Percentiles rank a stretch among this genome's conserved stretches.
Evolutionary conservation across 2,888 invertebrate genomes (phyloP).

Genomic region (Megaustenia siamemsis): DNA sequence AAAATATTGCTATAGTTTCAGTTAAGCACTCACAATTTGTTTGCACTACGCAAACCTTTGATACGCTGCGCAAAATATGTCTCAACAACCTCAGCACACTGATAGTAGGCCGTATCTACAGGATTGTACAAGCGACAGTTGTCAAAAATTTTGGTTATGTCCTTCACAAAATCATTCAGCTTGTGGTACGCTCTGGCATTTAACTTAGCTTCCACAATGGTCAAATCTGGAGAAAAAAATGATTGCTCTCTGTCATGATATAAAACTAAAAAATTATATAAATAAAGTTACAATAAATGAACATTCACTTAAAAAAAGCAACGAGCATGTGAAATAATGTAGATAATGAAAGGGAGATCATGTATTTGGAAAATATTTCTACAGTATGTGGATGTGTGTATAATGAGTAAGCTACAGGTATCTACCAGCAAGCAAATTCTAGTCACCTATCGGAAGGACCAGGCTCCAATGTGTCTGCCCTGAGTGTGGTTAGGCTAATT

Average conservation of each 20-base stretch:
- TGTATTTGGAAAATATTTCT: too few relatives aligned
- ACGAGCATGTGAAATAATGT: too few relatives aligned
- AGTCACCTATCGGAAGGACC: too few relatives aligned
- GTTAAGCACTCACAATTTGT: constrained; percentile 41
- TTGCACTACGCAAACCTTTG: constrained; percentile 61
- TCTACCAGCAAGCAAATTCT: too few relatives aligned
- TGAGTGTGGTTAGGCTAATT: too few relatives aligned
- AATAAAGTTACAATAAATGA: background rate
- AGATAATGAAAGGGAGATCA: too few relatives aligned
- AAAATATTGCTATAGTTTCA: background rate
- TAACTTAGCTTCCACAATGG: constrained; percentile 90
- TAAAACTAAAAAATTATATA: background rate
- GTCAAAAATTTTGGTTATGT: constrained; percentile 98
- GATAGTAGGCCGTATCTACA: constrained; percentile 95
- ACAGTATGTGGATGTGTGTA: too few relatives aligned
- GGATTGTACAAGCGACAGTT: constrained; percentile 99
- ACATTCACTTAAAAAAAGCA: too few relatives aligned
- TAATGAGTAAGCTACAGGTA: too few relatives aligned
- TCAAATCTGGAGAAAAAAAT: constrained; percentile 86
- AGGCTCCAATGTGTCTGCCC: too few relatives aligned
- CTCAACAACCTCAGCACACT: constrained; percentile 96
- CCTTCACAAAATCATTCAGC: constrained; percentile 96
- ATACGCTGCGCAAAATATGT: constrained; percentile 86
- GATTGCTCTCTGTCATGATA: background rate
- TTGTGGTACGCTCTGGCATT: constrained; percentile 90